Conservation (phyloP, 2,888 invertebrate genomes). For the Catocala sponsa region DNA sequence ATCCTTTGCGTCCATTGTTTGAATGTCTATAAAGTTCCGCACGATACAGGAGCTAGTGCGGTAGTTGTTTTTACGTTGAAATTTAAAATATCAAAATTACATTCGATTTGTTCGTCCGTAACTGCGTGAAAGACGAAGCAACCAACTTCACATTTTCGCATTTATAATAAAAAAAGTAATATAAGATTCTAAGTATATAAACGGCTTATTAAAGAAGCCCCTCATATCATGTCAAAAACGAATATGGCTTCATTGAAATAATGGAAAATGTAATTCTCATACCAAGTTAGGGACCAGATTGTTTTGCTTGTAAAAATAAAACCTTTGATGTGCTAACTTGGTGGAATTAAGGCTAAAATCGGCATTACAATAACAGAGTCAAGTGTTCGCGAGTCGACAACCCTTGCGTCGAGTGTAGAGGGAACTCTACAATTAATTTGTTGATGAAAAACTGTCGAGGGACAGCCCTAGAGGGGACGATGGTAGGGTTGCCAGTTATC, state of each 20-base stretch:
- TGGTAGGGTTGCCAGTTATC: background rate
- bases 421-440: constrained; percentile 18
- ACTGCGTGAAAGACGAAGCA: no score
- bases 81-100: no score
- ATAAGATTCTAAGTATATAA: no score
- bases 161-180: no score
- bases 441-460: constrained; percentile 19
- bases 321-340: constrained; percentile 34
- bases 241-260: constrained; percentile 17
- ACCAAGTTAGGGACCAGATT: constrained; percentile 6
- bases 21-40: no score
- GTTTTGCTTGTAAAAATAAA: constrained; percentile 22
- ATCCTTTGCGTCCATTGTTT: no score
- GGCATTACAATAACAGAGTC: constrained; percentile 37
- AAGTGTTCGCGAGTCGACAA: constrained; percentile 25
- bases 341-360: constrained; percentile 11
- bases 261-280: constrained; percentile 32
- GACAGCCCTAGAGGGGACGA: constrained; percentile 9
- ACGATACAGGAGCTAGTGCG: no score
- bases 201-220: background rate
- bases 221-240: constrained; percentile 12
- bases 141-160: no score
- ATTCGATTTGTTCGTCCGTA: no score
- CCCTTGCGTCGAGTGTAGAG: constrained; percentile 24
- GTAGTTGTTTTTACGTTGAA: no score